Percentiles rank a stretch among this genome's conserved stretches.
phyloP scores from a whole-genome alignment of 2,797 vertebrate genomes.

The Borostomias antarcticus region DNA sequence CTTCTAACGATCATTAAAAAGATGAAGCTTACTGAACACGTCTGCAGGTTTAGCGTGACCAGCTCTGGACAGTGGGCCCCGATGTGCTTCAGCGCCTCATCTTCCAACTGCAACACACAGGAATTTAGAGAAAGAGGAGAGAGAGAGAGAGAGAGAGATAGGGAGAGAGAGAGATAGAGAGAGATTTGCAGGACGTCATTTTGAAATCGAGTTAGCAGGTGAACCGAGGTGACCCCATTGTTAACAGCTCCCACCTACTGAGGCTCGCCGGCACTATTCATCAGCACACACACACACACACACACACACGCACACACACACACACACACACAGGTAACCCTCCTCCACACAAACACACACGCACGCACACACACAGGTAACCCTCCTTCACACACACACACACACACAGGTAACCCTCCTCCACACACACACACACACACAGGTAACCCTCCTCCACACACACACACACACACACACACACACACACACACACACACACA shows the following conservation, averaged over 20 bases:
- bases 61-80: conserved; percentile 93
- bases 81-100: conserved; percentile 95
- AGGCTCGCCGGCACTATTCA: no score
- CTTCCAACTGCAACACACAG: conserved; percentile 82
- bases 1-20: no score
- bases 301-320: background rate
- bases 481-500: no score
- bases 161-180: conserved; percentile 34
- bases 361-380: background rate
- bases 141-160: conserved; percentile 29
- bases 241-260: background rate
- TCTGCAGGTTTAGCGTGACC: conserved; percentile 94
- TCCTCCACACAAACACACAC: background rate
- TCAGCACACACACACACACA: background rate
- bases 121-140: conserved; percentile 11
- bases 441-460: background rate
- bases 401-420: background rate
- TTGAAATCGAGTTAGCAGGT: background rate
- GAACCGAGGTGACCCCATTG: background rate
- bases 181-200: background rate
- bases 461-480: background rate
- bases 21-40: conserved; percentile 87
- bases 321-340: no score
- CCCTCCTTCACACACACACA: background rate
- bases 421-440: background rate